Evolutionary conservation across 35 echinoderm and acorn worm species (phyloP), one percentile per base, ranked within the genome.

Genomic region (Lytechinus pictus): DNA sequence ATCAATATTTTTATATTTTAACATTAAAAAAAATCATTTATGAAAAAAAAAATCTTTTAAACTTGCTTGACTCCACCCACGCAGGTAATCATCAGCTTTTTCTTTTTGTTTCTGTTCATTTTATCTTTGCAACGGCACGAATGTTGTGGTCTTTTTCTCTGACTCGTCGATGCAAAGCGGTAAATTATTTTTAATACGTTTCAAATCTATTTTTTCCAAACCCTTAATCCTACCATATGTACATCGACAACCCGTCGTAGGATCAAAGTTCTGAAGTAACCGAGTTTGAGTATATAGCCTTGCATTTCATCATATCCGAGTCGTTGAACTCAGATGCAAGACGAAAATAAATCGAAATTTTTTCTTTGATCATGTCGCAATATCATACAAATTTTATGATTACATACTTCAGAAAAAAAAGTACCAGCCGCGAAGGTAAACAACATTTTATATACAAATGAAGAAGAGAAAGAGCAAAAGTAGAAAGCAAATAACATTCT

Each of bases 401-500:
- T 79, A 79, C 66, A 79, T 79, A 79, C 66, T 79, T 79, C 66
- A 79, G 66, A 79, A 79, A 79, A n/a, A 44, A 44, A n/a, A 27
- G 66, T 79, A 79, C 66, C 66, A 79, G 66, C 66, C 66, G n/a
- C 21, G 4, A 79, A 79, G n/a, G 66, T 79, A 79, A 79, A 79
- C 19, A 79, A 79, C 66, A 79, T 79, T 79, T 2, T 24, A 19
- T 79, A 79, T 79, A 2, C 24, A 79, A 79, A 79, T 79, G 19
- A 79, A 79, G 66, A n/a, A 79, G 66, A 16, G 66, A 79, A 79
- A 79, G 66, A n/a, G 52, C 28, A 9, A 44, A 54, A 90, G 88
- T 12, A 90, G 52, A 52, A 90, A 90, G 88, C 52, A 90, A 90
- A 90, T 90, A 90, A 52, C 88, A 90, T 90, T 90, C 88, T 90